Percentiles rank a stretch among this genome's conserved stretches.
These are phyloP conservation scores for Cyanoderma ruficeps DNA, from an alignment of 2,113 vertebrate genomes.

Conservation along the genomic window DNA sequence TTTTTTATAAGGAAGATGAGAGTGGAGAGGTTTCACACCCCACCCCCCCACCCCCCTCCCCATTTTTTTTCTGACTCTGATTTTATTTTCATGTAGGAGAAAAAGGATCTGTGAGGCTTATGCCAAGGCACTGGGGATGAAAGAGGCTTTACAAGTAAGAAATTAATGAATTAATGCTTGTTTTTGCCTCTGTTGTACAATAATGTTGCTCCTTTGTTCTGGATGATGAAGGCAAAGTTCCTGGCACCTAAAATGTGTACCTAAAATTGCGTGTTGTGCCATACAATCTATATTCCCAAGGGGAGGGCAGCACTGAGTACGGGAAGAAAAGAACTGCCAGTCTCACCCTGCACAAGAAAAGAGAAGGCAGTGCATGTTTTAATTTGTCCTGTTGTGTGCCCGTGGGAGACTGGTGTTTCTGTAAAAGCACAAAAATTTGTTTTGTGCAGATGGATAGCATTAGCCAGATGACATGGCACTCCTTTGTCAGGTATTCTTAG, in stretches of 20 bases:
- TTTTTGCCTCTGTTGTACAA: neutral
- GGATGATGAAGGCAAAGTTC: neutral
- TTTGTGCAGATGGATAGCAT: neutral
- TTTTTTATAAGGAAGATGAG: neutral
- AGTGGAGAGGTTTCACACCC: neutral
- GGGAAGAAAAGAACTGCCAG: neutral
- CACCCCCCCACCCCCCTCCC: fast-evolving
- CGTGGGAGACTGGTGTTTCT: neutral
- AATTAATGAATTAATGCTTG: neutral
- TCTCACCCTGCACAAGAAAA: neutral
- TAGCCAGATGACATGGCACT: neutral
- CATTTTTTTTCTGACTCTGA: neutral
- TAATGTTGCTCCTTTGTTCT: conserved; percentile 1
- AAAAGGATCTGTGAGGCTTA: conserved; percentile 92
- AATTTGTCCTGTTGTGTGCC: neutral
- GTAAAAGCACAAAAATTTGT: neutral
- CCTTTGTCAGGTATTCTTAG: neutral
- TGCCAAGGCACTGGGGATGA: conserved; percentile 83
- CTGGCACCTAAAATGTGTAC: neutral
- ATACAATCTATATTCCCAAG: neutral
- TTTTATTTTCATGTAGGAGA: conserved; percentile 74
- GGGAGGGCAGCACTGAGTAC: neutral
- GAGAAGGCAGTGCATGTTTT: neutral
- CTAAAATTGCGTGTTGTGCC: neutral
- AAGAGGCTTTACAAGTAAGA: conserved; percentile 92